Evolutionary conservation across 53 echinoderm and acorn worm species (phyloP), one percentile per base, ranked within the genome.

Genomic region (Echinometra lucunter): DNA sequence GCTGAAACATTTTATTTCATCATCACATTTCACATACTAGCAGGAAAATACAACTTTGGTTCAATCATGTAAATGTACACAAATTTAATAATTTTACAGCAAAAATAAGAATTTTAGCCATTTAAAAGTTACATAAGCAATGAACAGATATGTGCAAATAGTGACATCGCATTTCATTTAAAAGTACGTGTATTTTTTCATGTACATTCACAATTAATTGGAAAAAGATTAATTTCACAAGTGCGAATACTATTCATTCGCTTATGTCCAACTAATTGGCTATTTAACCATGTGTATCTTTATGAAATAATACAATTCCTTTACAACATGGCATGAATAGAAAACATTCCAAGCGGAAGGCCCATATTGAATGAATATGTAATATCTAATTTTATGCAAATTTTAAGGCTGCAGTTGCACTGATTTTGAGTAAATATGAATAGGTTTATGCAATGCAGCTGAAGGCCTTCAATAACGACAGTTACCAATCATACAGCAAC

Each of bases 41-140:
- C 16, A 44, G 44, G 23, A 30, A 81, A 81, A 81, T 81, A 13
- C 72, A 23, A 44, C 81, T 81, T 85, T 85, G 85, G 85, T n/a
- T 85, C 40, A 47, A n/a, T 85, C 27, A 49, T 30, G 49, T n/a
- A 85, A 45, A 85, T 85, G 49, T 85, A 49, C 85, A 81, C 85
- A 85, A 45, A 49, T n/a, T 32, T 34, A 69, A 34, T 40, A 21
- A 38, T 19, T 42, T 78, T 78, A 42, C 38, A 78, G 21, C 78
- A 78, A 21, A 40, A n/a, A 74, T 74, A 37, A 42, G 38, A 21
- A 21, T 40, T 40, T 78, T 21, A 42, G 21, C 28, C 69, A 69
- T 30, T 32, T 32, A 34, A 10, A 69, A 32, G 10, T 69, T 12
- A n/a, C n/a, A 32, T 32, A 69, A 69, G 69, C 69, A 69, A 12